These are phyloP conservation scores for Laticauda colubrina DNA, from an alignment of 2,113 vertebrate genomes.

Conservation along the genomic window DNA sequence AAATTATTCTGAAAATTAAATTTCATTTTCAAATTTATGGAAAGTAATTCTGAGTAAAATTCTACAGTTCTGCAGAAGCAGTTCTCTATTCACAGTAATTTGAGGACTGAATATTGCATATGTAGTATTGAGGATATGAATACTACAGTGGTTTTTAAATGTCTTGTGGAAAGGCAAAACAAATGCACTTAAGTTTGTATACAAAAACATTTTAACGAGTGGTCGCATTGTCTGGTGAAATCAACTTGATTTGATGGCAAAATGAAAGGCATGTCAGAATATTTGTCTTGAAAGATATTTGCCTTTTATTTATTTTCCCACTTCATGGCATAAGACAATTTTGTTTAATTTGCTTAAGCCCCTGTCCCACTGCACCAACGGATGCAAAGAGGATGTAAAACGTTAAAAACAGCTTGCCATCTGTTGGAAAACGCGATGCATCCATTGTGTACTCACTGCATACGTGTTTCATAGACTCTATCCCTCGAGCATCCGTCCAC, in stretches of 20 bases:
- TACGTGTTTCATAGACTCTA: too few species aligned
- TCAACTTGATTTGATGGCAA: neutral
- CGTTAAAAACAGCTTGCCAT: too few species aligned
- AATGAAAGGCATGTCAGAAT: neutral
- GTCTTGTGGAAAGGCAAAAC: neutral
- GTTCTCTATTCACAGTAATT: neutral
- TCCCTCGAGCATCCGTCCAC: too few species aligned
- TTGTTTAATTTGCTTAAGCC: constrained; percentile 1
- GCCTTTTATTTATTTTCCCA: constrained; percentile 33
- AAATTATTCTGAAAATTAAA: neutral
- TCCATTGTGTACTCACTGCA: too few species aligned
- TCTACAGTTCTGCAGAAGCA: neutral
- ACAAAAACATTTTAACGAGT: neutral
- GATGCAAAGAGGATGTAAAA: too few species aligned
- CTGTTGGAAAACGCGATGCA: too few species aligned
- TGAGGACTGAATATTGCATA: neutral
- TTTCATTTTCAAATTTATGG: neutral
- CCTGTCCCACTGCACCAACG: too few species aligned
- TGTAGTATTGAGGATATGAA: too few species aligned
- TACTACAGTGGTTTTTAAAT: neutral
- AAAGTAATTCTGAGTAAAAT: neutral
- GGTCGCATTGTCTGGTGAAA: neutral
- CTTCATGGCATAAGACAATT: neutral
- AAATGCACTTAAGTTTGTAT: neutral
- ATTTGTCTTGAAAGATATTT: constrained; percentile 2